A percentile compares a stretch with the other conserved stretches of the same genome.
These are phyloP conservation scores for Ursus arctos DNA, from an alignment of 2,113 vertebrate species.

Conservation along the genomic window DNA sequence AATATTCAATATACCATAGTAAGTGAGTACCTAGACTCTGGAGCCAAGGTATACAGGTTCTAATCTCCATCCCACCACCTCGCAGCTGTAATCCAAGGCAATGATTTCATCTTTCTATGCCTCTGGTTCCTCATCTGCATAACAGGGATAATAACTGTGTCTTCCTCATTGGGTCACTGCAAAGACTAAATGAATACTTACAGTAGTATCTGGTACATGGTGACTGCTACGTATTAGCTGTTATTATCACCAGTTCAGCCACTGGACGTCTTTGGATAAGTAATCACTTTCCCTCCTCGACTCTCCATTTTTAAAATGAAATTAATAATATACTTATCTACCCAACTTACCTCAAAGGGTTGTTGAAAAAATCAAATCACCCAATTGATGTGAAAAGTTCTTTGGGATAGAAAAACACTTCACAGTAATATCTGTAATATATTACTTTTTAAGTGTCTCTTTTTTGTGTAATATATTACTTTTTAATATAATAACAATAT, in stretches of 20 bases:
- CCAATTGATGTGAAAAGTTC: conserved; percentile 39
- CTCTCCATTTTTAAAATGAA: conserved; percentile 49
- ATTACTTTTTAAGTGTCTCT: not conserved
- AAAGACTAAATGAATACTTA: conserved; percentile 50
- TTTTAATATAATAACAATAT: conserved; percentile 46
- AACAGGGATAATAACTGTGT: not conserved
- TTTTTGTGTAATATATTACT: not conserved
- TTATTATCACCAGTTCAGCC: not conserved
- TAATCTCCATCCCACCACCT: not conserved
- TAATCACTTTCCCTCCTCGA: conserved; percentile 25
- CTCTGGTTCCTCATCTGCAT: not conserved
- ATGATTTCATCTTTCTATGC: not conserved
- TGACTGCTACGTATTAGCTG: not conserved
- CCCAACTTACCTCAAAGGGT: not conserved
- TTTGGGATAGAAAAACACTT: conserved; percentile 33
- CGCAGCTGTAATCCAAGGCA: not conserved
- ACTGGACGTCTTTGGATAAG: not conserved
- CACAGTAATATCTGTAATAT: not conserved
- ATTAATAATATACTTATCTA: conserved; percentile 62
- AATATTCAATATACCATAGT: too few species aligned
- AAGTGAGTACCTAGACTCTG: not conserved
- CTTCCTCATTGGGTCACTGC: not conserved
- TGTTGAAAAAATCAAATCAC: conserved; percentile 68
- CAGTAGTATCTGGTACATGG: not conserved
- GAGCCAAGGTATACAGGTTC: not conserved